These are phyloP conservation scores for Sebastes minor DNA, from an alignment of 2,797 vertebrate genomes.

Conservation along the genomic window DNA sequence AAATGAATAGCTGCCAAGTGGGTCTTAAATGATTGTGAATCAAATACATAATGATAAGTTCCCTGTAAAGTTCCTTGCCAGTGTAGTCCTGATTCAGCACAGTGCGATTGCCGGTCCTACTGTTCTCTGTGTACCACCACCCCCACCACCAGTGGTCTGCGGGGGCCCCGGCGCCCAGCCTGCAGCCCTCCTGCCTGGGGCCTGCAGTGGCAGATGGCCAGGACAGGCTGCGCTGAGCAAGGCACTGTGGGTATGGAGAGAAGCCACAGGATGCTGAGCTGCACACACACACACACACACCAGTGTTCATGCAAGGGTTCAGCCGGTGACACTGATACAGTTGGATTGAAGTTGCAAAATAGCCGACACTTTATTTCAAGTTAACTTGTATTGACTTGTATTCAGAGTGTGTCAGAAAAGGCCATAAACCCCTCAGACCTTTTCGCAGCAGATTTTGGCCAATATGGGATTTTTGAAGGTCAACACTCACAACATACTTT, in stretches of 20 bases:
- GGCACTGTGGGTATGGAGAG: constrained; percentile 56
- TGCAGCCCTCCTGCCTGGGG: constrained; percentile 57
- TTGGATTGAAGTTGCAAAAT: constrained; percentile 2
- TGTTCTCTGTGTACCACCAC: constrained; percentile 32
- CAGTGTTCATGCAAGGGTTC: constrained; percentile 7
- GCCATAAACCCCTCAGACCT: background rate
- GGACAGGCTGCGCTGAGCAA: constrained; percentile 69
- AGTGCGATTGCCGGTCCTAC: constrained; percentile 7
- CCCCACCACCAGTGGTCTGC: constrained; percentile 29
- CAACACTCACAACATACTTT: background rate
- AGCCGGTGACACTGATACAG: constrained; percentile 2
- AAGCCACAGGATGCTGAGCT: constrained; percentile 49
- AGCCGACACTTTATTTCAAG: constrained; percentile 6
- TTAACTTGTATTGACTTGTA: background rate
- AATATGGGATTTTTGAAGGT: background rate
- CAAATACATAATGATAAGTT: background rate
- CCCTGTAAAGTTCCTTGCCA: background rate
- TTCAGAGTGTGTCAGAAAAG: background rate
- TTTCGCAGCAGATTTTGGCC: background rate
- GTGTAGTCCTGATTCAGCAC: constrained; percentile 5
- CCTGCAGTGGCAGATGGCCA: constrained; percentile 77
- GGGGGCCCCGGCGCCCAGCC: constrained; percentile 35
- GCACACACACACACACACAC: constrained; percentile 13
- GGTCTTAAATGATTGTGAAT: background rate
- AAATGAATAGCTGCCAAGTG: background rate